Conservation (phyloP, 1,140 invertebrate species). For the Manduca sexta region DNA sequence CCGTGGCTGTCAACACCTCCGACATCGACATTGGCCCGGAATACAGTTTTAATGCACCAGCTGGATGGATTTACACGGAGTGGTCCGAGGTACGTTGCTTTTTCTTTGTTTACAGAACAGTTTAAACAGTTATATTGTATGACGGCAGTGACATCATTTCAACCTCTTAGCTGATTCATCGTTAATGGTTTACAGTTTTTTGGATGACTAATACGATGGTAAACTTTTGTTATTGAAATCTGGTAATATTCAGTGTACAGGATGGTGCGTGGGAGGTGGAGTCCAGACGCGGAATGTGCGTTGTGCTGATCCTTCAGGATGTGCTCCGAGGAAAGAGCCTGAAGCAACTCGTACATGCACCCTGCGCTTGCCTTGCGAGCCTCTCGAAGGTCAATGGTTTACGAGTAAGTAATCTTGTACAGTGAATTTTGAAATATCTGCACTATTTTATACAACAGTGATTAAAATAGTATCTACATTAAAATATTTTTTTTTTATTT, state of each 20-base stretch:
- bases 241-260: conserved; percentile 66
- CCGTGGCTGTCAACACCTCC: conserved; percentile 44
- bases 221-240: no score
- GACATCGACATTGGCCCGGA: conserved; percentile 49
- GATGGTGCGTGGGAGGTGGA: conserved; percentile 77
- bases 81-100: conserved; percentile 58
- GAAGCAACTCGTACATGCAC: conserved; percentile 70
- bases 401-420: conserved; percentile 37
- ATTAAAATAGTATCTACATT: no score
- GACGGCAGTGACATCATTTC: no score
- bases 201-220: no score
- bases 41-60: conserved; percentile 45
- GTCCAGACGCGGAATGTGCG: conserved; percentile 76
- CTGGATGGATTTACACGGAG: conserved; percentile 52
- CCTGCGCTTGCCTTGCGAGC: conserved; percentile 64
- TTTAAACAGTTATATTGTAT: no score
- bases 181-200: no score
- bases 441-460: neutral
- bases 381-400: conserved; percentile 78
- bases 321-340: conserved; percentile 67
- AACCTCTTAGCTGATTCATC: no score
- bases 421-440: neutral
- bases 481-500: no score
- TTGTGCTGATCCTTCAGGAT: conserved; percentile 75
- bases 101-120: neutral